Conservation (phyloP, 2,888 invertebrate species). For the Lasioglossum villosulum region DNA sequence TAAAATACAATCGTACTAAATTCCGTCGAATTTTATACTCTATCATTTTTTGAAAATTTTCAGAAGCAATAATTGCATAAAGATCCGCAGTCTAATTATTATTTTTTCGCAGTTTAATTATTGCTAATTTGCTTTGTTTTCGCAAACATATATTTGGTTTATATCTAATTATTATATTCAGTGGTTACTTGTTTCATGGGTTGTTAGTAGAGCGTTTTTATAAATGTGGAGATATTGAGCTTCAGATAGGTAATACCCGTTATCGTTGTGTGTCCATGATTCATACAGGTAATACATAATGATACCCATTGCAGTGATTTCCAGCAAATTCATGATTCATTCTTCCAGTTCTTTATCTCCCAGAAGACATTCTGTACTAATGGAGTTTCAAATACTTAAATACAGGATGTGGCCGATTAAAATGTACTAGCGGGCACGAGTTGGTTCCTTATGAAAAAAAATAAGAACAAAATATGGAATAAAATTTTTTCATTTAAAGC, state of each 20-base stretch:
- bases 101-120: too few relatives aligned
- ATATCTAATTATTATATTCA: not conserved
- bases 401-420: too few relatives aligned
- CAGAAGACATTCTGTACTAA: not conserved
- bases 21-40: too few relatives aligned
- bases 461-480: too few relatives aligned
- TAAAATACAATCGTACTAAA: too few relatives aligned
- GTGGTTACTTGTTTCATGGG: not conserved
- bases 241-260: not conserved
- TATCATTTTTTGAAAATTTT: too few relatives aligned
- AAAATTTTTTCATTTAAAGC: too few relatives aligned
- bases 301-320: not conserved
- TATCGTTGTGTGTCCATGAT: not conserved
- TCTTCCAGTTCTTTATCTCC: not conserved
- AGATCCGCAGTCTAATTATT: not conserved
- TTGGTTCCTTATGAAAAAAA: too few relatives aligned
- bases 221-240: not conserved
- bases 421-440: too few relatives aligned
- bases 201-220: not conserved
- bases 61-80: too few relatives aligned
- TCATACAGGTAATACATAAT: not conserved
- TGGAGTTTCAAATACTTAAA: not conserved
- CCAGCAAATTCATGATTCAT: not conserved
- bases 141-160: too few relatives aligned
- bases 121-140: too few relatives aligned